Evolutionary conservation across 1,140 invertebrate species (phyloP).

Genomic region (Nasonia vitripennis): DNA sequence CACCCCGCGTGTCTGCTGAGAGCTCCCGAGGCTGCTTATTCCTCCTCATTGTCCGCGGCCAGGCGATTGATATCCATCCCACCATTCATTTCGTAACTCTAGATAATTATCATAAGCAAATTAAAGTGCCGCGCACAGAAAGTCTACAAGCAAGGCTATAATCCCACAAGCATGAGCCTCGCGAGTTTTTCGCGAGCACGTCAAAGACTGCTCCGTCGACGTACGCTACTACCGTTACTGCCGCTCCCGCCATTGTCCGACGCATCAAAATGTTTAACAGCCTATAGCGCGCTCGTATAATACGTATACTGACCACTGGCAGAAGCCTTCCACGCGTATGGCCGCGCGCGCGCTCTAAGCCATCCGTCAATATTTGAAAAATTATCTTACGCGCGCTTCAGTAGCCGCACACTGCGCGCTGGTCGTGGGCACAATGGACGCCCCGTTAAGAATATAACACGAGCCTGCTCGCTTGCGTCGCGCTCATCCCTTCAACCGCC

Average conservation of each 20-base stretch:
- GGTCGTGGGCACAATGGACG: neutral
- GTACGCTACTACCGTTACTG: neutral
- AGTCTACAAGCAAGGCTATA: neutral
- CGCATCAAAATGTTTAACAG: constrained; percentile 6
- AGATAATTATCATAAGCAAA: too few species aligned
- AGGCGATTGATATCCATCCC: too few species aligned
- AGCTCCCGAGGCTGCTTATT: neutral
- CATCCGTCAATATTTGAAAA: constrained; percentile 45
- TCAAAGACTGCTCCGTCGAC: neutral
- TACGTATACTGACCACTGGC: neutral
- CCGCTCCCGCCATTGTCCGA: neutral
- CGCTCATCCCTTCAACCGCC: neutral
- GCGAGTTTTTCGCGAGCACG: neutral
- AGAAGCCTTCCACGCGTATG: neutral
- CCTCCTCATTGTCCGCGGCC: neutral
- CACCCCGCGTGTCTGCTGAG: neutral
- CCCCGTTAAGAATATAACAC: constrained; percentile 32
- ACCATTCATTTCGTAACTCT: too few species aligned
- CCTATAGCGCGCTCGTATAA: neutral
- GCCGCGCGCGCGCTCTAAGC: neutral
- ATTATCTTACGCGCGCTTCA: constrained; percentile 17
- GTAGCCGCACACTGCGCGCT: too few species aligned
- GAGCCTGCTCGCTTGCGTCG: neutral
- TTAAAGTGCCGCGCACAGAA: too few species aligned
- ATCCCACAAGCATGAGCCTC: neutral